phyloP scores from a whole-genome alignment of 2,797 vertebrate species.

The Tachyglossus aculeatus region DNA sequence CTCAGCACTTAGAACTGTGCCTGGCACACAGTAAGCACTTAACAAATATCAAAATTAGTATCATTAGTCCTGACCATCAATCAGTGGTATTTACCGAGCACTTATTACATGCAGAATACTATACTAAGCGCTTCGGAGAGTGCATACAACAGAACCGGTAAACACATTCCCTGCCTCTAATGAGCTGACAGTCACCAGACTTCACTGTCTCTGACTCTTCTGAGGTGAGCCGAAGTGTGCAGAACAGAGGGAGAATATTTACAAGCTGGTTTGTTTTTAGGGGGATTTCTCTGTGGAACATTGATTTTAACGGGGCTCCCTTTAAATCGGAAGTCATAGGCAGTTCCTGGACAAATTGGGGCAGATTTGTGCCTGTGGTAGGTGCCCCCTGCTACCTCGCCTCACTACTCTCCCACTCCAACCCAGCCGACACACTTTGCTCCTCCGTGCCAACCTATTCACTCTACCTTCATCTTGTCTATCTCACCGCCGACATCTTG shows the following conservation, averaged over 20 bases:
- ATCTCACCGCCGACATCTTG: not conserved
- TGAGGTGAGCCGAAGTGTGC: not conserved
- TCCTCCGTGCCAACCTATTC: not conserved
- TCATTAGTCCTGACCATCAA: too few species aligned
- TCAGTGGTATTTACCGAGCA: too few species aligned
- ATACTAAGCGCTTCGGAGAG: too few species aligned
- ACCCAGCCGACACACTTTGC: not conserved
- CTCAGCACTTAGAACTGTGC: too few species aligned
- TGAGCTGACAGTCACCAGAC: too few species aligned
- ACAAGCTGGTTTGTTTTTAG: not conserved
- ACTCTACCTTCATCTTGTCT: too few species aligned
- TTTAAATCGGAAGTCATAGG: not conserved
- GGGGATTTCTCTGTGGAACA: not conserved
- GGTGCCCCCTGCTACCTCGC: not conserved
- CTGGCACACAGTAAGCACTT: too few species aligned
- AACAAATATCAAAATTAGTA: too few species aligned
- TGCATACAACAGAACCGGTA: too few species aligned
- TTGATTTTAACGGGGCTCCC: not conserved
- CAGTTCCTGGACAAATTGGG: not conserved
- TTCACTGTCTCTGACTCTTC: not conserved
- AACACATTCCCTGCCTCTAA: too few species aligned
- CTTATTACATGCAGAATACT: too few species aligned
- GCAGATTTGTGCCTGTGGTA: not conserved
- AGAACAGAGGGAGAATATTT: too few species aligned
- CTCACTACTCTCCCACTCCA: not conserved